A percentile compares a stretch with the other conserved stretches of the same genome.
Conservation (phyloP, 92 coral and sea anemone species). For the Anthopleura xanthogrammica region DNA sequence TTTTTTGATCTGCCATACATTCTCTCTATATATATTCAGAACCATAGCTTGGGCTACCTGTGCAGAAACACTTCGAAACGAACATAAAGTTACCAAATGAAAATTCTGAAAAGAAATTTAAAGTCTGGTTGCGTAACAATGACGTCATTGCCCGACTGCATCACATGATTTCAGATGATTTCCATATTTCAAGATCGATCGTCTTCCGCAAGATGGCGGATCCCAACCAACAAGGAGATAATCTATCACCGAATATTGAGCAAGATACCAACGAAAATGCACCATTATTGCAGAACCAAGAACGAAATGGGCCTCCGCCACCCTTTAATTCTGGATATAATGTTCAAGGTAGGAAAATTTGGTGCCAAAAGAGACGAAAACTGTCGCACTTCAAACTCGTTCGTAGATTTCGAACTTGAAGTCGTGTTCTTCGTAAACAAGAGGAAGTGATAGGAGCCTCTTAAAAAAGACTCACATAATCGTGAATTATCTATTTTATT, state of each 20-base stretch:
- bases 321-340: slow-evolving; percentile 46
- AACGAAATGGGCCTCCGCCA: slow-evolving; percentile 67
- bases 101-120: background rate
- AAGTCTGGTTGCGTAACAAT: background rate
- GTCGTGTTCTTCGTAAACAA: background rate
- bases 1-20: too few relatives aligned
- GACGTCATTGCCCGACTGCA: slow-evolving; percentile 14
- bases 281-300: slow-evolving; percentile 81
- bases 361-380: background rate
- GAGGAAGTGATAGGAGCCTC: background rate
- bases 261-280: slow-evolving; percentile 79
- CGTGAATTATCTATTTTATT: background rate
- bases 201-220: slow-evolving; percentile 78
- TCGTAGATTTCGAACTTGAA: background rate
- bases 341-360: slow-evolving; percentile 19
- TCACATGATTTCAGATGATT: slow-evolving; percentile 38
- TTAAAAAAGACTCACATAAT: background rate
- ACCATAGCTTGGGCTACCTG: too few relatives aligned
- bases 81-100: too few relatives aligned
- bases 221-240: slow-evolving; percentile 17
- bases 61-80: too few relatives aligned
- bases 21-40: too few relatives aligned
- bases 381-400: background rate
- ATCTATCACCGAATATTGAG: slow-evolving; percentile 39
- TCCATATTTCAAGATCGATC: background rate